A percentile compares a stretch with the other conserved stretches of the same genome.
Evolutionary conservation across 1,140 invertebrate species (phyloP).

Genomic region (Maconellicoccus hirsutus): DNA sequence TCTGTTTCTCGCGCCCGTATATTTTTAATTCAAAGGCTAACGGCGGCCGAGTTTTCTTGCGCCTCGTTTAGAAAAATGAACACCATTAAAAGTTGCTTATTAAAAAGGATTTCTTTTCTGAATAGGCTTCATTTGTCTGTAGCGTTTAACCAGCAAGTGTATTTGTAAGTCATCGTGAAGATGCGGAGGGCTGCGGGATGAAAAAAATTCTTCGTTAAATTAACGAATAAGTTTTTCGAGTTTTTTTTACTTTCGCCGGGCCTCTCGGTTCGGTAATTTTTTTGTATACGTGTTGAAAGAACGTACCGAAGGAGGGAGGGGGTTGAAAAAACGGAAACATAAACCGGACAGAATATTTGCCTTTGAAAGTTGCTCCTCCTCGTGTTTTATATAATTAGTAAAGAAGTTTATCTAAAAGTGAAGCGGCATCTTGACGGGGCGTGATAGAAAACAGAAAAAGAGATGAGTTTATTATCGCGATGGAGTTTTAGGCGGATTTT

Average conservation of each 20-base stretch:
- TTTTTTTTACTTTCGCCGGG: background rate
- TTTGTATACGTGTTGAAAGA: background rate
- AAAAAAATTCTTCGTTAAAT: background rate
- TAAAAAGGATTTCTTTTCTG: conserved; percentile 10
- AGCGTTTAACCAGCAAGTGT: background rate
- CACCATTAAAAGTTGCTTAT: conserved; percentile 2
- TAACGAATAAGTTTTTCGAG: background rate
- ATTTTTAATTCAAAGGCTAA: no score
- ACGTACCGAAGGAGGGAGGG: background rate
- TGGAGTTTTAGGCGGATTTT: no score
- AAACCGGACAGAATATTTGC: background rate
- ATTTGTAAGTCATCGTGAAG: background rate
- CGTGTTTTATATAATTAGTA: no score
- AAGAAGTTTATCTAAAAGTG: no score
- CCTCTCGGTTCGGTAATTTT: background rate
- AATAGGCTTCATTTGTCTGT: conserved; percentile 3
- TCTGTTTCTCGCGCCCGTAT: no score
- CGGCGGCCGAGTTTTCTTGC: no score
- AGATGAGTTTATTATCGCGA: no score
- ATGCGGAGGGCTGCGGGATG: background rate
- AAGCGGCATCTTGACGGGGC: no score
- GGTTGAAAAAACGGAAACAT: background rate
- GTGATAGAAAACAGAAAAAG: no score
- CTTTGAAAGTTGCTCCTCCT: background rate
- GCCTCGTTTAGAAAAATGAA: background rate